Evolutionary conservation across 2,888 invertebrate species (phyloP).

Genomic region (Xylophagus ater): DNA sequence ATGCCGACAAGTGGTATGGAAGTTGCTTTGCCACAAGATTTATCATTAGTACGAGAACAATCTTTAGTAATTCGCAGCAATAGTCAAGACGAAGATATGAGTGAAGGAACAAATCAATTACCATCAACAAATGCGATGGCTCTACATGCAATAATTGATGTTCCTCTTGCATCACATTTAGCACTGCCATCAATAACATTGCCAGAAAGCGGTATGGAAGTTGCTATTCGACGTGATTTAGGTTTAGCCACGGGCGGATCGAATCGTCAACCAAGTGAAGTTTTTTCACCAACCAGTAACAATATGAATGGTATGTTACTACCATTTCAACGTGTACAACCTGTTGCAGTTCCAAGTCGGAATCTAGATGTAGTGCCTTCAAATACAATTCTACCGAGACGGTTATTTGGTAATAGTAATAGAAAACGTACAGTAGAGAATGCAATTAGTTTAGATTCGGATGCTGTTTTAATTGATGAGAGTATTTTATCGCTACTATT

Average conservation of each 20-base stretch:
- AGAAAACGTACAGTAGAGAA: conserved; percentile 37
- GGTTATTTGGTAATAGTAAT: conserved; percentile 23
- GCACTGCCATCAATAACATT: conserved; percentile 33
- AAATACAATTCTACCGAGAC: conserved; percentile 28
- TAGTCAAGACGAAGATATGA: conserved; percentile 27
- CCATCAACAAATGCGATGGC: conserved; percentile 22
- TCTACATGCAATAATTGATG: conserved; percentile 22
- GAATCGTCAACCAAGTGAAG: conserved; percentile 27
- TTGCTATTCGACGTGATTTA: conserved; percentile 34
- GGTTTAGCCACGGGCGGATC: conserved; percentile 22
- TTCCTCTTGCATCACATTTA: conserved; percentile 23
- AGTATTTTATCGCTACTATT: conserved; percentile 82
- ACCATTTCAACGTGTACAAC: conserved; percentile 39
- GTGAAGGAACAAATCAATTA: conserved; percentile 26
- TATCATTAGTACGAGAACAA: conserved; percentile 38
- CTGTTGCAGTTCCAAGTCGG: conserved; percentile 35
- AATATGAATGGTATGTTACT: conserved; percentile 32
- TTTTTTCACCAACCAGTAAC: conserved; percentile 34
- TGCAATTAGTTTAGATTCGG: conserved; percentile 38
- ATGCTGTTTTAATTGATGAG: conserved; percentile 59
- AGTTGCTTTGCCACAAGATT: conserved; percentile 39
- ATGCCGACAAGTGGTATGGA: conserved; percentile 32
- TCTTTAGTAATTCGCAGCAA: conserved; percentile 32
- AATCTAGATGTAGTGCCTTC: conserved; percentile 42
- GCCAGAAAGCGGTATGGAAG: conserved; percentile 37